Evolutionary conservation across 2,113 vertebrate genomes (phyloP), one percentile per base, ranked within the genome.

Genomic region (Fukomys damarensis): DNA sequence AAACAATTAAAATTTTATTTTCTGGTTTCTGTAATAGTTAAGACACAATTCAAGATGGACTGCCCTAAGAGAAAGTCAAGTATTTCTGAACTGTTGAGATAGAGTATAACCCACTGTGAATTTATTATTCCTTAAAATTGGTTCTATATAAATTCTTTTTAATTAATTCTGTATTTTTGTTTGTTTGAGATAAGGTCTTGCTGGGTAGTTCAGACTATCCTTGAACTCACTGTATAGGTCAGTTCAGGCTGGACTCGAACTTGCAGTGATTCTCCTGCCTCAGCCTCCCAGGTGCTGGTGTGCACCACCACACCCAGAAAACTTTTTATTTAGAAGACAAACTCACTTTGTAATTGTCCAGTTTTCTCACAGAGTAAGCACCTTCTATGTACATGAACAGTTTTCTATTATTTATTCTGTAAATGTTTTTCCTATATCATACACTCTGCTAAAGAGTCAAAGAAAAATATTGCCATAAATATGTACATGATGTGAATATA

Each of bases 301-400:
- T 76, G 26, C 8, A 4, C 26, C 41, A 76, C 41, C 41, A 46
- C 12, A 28, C 41, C 41, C 43, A 46, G 72, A 20, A 91, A 94
- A 86, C 30, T 90, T 95, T 95, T 96, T 94, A 89, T 94, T 92
- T 80, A 59, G n/a, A 95, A 4, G n/a, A 81, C 56, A 68, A 32
- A 58, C 66, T 92, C 80, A 56, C 54, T 96, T 92, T 91, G 41
- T 91, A 86, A 32, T 87, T 97, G 20, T 3, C 59, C 32, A 70
- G 9, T 85, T 95, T 82, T 70, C 46, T 90, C 7, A 88, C 0
- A 83, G 43, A 72, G 32, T 77, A 93, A 35, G 3, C 65, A 94
- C 83, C 46, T 90, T 96, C 65, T 93, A 13, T 93, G 32, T 82
- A 58, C 74, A 65, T 46, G 85, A 89, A 68, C 72, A 91, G 32